phyloP scores from a whole-genome alignment of 2,113 vertebrate species.

The Hemicordylus capensis region DNA sequence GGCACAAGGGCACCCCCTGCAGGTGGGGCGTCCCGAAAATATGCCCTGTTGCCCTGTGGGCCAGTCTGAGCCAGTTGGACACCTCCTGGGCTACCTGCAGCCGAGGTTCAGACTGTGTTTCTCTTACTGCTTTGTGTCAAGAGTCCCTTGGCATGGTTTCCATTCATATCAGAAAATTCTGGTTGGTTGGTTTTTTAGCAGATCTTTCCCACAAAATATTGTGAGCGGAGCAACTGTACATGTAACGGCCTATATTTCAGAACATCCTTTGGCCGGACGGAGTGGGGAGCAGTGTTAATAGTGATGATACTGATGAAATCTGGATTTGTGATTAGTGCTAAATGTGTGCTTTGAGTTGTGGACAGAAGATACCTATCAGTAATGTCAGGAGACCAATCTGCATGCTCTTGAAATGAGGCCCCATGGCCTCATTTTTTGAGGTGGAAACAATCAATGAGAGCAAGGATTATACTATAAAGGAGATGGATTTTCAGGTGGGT shows the following conservation, averaged over 20 bases:
- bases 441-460: neutral
- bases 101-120: too few relatives aligned
- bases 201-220: neutral
- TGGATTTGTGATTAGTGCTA: neutral
- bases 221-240: neutral
- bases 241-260: neutral
- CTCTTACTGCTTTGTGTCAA: neutral
- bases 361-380: neutral
- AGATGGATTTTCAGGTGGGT: neutral
- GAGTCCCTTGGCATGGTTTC: neutral
- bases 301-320: neutral
- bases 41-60: too few relatives aligned
- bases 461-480: neutral
- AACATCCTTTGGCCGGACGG: neutral
- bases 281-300: neutral
- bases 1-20: too few relatives aligned
- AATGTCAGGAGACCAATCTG: neutral
- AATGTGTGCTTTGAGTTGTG: neutral
- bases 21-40: too few relatives aligned
- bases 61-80: too few relatives aligned
- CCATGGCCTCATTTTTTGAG: neutral
- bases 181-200: too few relatives aligned
- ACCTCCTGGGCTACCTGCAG: too few relatives aligned
- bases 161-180: neutral
- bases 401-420: neutral